Evolutionary conservation across 2,113 vertebrate genomes (phyloP), one percentile per base, ranked within the genome.

Genomic region (Azemiops feae): DNA sequence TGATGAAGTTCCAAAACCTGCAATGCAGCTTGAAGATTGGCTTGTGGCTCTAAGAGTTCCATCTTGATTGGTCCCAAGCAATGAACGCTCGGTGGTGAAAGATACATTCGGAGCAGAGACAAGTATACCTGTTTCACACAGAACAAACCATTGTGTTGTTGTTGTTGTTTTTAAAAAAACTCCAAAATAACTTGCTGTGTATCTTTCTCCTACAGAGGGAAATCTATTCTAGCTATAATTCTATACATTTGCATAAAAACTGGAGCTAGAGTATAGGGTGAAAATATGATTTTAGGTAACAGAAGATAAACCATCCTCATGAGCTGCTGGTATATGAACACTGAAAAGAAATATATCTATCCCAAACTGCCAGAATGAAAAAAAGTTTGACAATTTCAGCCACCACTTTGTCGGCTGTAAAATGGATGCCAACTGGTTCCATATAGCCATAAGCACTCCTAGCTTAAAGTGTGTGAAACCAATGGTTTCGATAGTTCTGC

Each of bases 51-150:
- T 39, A 97, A 96, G 85, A 99, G 96, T 96, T 99, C 98, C 98
- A 99, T 98, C 95, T 99, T 99, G 95, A 99, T 98, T 25, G 99
- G 99, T 87, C 99, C 99, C 94, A 99, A 96, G 96, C 98, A 99
- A 96, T 99, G 99, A 89, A 98, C 98, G 3, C 99, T 99, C 86
- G 99, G 99, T 11, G 99, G 99, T 0, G 99, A 99, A 92, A 99
- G 98, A 96, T 99, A 99, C 99, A 99, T 99, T 58, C 99, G 98
- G 93, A 99, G 98, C 96, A 99, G 97, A 2, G 99, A 99, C 96
- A 99, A 96, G 95, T 99, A 99, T 7, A 99, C 99, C 99, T 99
- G 96, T 81, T 94, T 93, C 91, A 96, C 8, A 96, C 11, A 90
- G 64, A 95, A 22, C 0, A 89, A 0, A 3, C 69, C 18, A 85